Base-by-base conservation (phyloP, 2,888 invertebrate genomes). In the Cryptus viduatorius region DNA sequence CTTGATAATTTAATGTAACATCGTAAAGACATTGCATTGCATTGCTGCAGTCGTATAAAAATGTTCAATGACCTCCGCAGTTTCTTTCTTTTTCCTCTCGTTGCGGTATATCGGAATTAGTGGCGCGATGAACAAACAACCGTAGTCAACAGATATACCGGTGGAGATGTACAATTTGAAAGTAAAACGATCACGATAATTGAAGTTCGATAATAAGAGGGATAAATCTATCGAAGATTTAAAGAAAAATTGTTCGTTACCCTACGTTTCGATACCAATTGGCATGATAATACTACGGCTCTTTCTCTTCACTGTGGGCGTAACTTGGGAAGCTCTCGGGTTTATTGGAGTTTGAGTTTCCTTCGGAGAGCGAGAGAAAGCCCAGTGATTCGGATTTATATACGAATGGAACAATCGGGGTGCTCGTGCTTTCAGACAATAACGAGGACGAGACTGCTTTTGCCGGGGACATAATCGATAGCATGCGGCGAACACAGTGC, bases 241-340 rank as follows among this genome's bases (percentile, higher is more conserved):
- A 31, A 53, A 37, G 71, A 72, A 77, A 76, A 77, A 77, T 77
- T 72, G 53, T 82, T 71, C 53, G 65, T 82, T 72, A n/a, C n/a
- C n/a, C n/a, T n/a, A 48, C 65, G 50, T 31, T 48, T 82, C 82
- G 82, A 82, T 77, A 77, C 71, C 82, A 77, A 82, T 82, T 77
- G 77, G 71, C 31, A 65, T 64, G 37, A 44, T 64, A 67, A 65
- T 37, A 64, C 50, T 24, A 8, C 24, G 75, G 75, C 16, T 5
- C 42, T 12, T 12, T 16, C 16, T 46, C 14, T 0, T 0, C 61
- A 48, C 19, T 8, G 19, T 5, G 37, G 48, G 75, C 16, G 31
- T 44, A 29, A 12, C 14, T 4, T 8, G 73, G 31, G 2, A 24
- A 14, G 44, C 65, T 76, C 48, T 44, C 42, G 48, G 59, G 37